phyloP scores from a whole-genome alignment of 2,113 vertebrate genomes.

The Oryzias woworae region DNA sequence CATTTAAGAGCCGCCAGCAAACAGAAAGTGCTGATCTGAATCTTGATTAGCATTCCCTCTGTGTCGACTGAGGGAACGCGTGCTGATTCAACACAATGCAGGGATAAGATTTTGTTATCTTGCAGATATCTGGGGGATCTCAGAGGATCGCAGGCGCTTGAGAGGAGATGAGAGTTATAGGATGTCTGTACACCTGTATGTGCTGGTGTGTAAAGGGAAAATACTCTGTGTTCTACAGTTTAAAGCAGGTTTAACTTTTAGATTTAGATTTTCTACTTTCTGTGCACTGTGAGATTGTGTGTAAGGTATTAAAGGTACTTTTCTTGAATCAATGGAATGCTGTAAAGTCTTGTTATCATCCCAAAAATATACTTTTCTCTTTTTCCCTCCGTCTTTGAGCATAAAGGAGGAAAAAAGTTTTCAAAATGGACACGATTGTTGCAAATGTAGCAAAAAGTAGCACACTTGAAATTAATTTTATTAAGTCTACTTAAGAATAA shows the following conservation, averaged over 20 bases:
- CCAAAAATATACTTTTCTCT: slow-evolving; percentile 50
- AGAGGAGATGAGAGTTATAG: slow-evolving; percentile 19
- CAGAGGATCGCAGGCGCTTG: slow-evolving; percentile 5
- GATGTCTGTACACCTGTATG: slow-evolving; percentile 17
- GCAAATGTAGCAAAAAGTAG: no score
- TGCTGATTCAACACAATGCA: slow-evolving; percentile 54
- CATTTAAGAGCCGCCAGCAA: slow-evolving; percentile 30
- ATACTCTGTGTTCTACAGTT: slow-evolving; percentile 19
- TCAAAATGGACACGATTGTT: no score
- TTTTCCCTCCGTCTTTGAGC: neutral
- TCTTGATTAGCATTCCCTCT: slow-evolving; percentile 61
- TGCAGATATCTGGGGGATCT: slow-evolving; percentile 39
- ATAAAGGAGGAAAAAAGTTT: no score
- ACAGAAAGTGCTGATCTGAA: slow-evolving; percentile 55
- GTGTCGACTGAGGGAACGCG: slow-evolving; percentile 21
- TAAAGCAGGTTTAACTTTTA: slow-evolving; percentile 11
- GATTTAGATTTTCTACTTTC: slow-evolving; percentile 7
- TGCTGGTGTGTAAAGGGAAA: slow-evolving; percentile 16
- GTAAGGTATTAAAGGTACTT: slow-evolving; percentile 7
- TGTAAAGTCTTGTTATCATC: slow-evolving; percentile 27
- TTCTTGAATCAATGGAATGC: slow-evolving; percentile 15
- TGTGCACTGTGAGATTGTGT: neutral
- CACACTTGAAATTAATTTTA: no score
- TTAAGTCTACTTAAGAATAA: no score
- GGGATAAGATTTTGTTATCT: slow-evolving; percentile 50